Evolutionary conservation across 2,797 vertebrate genomes (phyloP).

Genomic region (Microhierax caerulescens): DNA sequence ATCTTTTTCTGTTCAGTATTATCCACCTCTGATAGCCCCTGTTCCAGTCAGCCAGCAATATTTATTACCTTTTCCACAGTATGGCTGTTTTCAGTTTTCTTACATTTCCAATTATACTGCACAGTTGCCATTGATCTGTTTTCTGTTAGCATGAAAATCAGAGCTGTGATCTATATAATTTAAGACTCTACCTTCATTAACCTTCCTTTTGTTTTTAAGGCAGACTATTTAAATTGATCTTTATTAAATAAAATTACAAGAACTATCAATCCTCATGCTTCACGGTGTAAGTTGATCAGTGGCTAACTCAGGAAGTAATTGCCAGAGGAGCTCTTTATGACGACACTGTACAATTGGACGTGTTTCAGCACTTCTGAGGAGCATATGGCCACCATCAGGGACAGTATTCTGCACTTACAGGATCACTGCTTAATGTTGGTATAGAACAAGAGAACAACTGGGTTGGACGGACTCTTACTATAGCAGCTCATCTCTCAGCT

Average conservation of each 20-base stretch:
- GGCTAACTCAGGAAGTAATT: constrained; percentile 59
- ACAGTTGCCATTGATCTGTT: constrained; percentile 73
- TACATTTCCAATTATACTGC: constrained; percentile 73
- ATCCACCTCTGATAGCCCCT: constrained; percentile 1
- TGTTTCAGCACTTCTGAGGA: not conserved
- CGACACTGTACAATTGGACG: not conserved
- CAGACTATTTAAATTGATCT: constrained; percentile 72
- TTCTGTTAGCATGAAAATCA: constrained; percentile 72
- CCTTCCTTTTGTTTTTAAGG: constrained; percentile 73
- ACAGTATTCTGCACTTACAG: not conserved
- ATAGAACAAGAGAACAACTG: not conserved
- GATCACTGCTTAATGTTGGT: not conserved
- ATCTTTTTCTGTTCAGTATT: constrained; percentile 20
- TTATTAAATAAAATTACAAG: constrained; percentile 72
- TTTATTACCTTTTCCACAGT: constrained; percentile 68
- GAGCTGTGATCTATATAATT: constrained; percentile 73
- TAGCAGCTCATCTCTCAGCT: not conserved
- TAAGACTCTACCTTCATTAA: constrained; percentile 73
- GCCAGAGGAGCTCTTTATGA: constrained; percentile 58
- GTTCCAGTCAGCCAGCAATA: constrained; percentile 48
- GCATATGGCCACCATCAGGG: not conserved
- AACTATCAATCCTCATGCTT: constrained; percentile 68
- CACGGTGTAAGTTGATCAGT: constrained; percentile 47
- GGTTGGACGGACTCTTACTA: not conserved
- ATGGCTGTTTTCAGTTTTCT: constrained; percentile 69